A percentile compares a stretch with the other conserved stretches of the same genome.
Conservation (phyloP, 2,888 invertebrate genomes). For the Lepidonotus clava region DNA sequence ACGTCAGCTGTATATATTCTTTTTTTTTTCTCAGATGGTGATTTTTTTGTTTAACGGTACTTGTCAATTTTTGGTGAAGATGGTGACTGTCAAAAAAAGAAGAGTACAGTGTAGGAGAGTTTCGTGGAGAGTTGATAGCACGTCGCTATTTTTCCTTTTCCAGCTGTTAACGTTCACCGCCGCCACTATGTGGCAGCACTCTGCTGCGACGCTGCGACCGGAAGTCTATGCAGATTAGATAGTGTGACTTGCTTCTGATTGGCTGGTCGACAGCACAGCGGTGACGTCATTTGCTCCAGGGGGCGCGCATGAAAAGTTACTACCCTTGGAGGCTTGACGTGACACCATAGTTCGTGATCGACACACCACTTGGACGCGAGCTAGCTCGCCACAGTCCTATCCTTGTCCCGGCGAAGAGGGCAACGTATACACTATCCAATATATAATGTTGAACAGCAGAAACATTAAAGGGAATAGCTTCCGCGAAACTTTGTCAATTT, state of each 20-base stretch:
- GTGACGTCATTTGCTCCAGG: conserved; percentile 27
- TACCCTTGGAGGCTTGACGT: background rate
- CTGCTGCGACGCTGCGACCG: conserved; percentile 16
- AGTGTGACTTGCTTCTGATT: background rate
- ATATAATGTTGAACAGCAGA: conserved; percentile 65
- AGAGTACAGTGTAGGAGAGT: conserved; percentile 9
- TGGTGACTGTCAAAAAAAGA: conserved; percentile 18
- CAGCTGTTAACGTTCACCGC: background rate
- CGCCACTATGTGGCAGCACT: conserved; percentile 6
- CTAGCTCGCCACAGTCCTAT: background rate
- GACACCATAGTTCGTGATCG: conserved; percentile 48
- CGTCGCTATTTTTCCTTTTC: background rate
- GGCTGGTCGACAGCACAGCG: background rate
- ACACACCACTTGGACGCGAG: background rate
- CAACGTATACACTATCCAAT: conserved; percentile 66
- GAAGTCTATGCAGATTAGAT: conserved; percentile 7
- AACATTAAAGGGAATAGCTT: conserved; percentile 65
- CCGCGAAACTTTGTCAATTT: conserved; percentile 65
- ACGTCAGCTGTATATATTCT: conserved; percentile 17
- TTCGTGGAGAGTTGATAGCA: conserved; percentile 9
- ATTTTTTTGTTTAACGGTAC: too few relatives aligned
- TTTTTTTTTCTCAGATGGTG: conserved; percentile 1
- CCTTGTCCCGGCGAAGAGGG: conserved; percentile 56
- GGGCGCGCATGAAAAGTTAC: conserved; percentile 1
- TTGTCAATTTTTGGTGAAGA: too few relatives aligned